phyloP scores from a whole-genome alignment of 2,888 invertebrate species.

The Oeneis ivallda region DNA sequence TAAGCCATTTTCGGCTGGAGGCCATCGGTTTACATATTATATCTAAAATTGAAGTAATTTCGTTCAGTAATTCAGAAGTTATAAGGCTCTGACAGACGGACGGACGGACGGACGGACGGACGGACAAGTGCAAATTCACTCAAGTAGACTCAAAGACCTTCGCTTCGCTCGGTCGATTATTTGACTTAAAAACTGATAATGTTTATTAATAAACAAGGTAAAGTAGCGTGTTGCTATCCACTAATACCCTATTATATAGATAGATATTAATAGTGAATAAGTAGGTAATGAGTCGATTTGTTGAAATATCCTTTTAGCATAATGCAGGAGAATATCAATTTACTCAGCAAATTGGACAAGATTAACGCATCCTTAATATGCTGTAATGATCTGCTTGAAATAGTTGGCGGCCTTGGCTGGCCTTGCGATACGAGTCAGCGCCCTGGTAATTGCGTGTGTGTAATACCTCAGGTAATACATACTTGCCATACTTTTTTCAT shows the following conservation, averaged over 20 bases:
- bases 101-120: too few species aligned
- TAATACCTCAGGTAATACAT: conserved; percentile 2
- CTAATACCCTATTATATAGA: neutral
- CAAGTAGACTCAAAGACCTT: too few species aligned
- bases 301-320: conserved; percentile 1
- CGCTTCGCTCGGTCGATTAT: too few species aligned
- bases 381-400: conserved; percentile 16
- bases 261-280: too few species aligned
- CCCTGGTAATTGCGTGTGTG: conserved; percentile 4
- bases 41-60: too few species aligned
- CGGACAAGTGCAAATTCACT: too few species aligned
- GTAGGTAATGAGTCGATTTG: neutral
- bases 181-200: neutral
- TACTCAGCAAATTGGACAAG: conserved; percentile 15
- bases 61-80: too few species aligned
- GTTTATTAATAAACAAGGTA: neutral
- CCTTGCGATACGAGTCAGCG: conserved; percentile 23
- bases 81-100: too few species aligned
- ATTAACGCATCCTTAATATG: conserved; percentile 23
- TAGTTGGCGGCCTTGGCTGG: conserved; percentile 26
- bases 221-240: neutral
- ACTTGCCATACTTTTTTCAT: neutral
- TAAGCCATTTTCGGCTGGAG: too few species aligned
- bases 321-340: conserved; percentile 16
- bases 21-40: too few species aligned